Evolutionary conservation across 2,888 invertebrate species (phyloP), one percentile per base, ranked within the genome.

Genomic region (Lasioglossum zephyrum): DNA sequence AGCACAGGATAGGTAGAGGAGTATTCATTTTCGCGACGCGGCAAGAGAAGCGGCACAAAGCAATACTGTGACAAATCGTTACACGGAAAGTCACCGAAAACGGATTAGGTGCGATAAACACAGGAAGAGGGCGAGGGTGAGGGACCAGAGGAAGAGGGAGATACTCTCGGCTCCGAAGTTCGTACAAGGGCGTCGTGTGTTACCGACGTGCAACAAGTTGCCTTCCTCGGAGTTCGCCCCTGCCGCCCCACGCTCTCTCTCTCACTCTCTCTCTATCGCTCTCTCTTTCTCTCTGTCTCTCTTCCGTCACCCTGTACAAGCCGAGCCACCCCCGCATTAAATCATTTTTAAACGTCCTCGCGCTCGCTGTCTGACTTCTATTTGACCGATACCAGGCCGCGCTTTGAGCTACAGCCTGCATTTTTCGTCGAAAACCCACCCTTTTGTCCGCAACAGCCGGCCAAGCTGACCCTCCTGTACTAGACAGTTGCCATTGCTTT

Each of bases 161-260:
- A 81, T 88, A 85, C 88, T 88, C 87, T 82, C 81, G 89, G 89
- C 85, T 91, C 57, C 88, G 89, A 85, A 87, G 85, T 88, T 88
- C 85, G 88, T 89, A 91, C 88, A 91, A 91, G 91, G 90, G 91
- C 91, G 91, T 92, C 92, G 92, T 93, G 91, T 93, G 94, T 94
- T 93, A 93, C 92, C 92, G 91, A 89, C 90, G 86, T 92, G 94
- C 94, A 94, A 94, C 94, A 94, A 94, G 94, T 94, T 94, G 94
- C 93, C 89, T 89, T 89, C 92, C 89, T 84, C 87, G 82, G 81
- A 80, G 85, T 83, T 82, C 77, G 81, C 77, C 81, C 87, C 85
- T 72, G 66, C 63, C 41, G 49, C 66, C 84, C 82, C 18, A n/a
- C 49, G 0, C 22, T 0, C 6, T 6, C 49, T 22, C 47, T 13